Percentiles rank a stretch among this genome's conserved stretches.
phyloP scores from a whole-genome alignment of 1,140 invertebrate species.

The Bursaphelenchus mucronatus region DNA sequence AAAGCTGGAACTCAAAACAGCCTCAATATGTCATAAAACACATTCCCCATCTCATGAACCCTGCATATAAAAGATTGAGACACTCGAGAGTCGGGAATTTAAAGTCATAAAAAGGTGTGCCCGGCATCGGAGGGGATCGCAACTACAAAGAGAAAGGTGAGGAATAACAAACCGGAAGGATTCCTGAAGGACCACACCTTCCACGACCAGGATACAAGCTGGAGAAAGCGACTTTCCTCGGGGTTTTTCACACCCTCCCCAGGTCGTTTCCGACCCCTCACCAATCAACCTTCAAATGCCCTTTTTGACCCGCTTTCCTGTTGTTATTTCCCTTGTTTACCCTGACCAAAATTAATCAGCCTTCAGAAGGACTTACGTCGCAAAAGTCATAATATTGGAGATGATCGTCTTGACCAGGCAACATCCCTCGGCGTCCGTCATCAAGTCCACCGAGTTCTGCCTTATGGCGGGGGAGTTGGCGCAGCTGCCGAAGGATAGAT shows the following conservation, averaged over 20 bases:
- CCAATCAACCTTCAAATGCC: background rate
- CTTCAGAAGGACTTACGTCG: constrained; percentile 39
- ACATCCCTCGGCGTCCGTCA: constrained; percentile 45
- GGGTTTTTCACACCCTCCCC: background rate
- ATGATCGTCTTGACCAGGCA: constrained; percentile 52
- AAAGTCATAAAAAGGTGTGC: too few species aligned
- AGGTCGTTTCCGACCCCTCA: too few species aligned
- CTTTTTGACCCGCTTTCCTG: background rate
- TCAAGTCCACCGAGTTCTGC: constrained; percentile 34
- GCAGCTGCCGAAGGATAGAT: constrained; percentile 10
- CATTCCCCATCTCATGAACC: too few species aligned
- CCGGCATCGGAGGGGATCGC: too few species aligned
- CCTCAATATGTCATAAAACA: too few species aligned
- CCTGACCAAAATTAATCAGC: background rate
- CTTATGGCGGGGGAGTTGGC: constrained; percentile 22
- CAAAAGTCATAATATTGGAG: constrained; percentile 52
- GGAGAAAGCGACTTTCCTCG: background rate
- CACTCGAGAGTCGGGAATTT: too few species aligned
- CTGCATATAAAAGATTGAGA: too few species aligned
- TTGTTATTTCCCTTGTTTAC: background rate
- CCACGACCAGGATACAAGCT: background rate
- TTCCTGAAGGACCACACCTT: background rate
- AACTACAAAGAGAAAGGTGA: background rate
- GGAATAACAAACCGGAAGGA: background rate
- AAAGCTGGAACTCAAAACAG: too few species aligned